Evolutionary conservation across 2,888 invertebrate genomes (phyloP).

Genomic region (Allygus modestus): DNA sequence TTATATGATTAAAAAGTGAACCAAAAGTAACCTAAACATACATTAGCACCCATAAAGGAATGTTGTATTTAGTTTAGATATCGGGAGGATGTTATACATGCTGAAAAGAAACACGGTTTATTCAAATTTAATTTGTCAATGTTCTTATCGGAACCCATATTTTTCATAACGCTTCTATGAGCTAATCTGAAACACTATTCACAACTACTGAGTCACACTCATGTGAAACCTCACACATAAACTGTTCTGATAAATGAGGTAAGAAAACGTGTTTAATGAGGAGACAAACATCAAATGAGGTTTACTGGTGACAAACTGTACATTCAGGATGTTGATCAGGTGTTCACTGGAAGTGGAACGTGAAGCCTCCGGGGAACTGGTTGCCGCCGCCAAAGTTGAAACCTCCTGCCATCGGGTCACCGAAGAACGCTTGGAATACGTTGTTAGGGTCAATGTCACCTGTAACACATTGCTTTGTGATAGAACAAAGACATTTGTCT

Average conservation of each 20-base stretch:
- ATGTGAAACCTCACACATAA: background rate
- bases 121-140: too few relatives aligned
- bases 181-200: background rate
- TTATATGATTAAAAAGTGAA: too few relatives aligned
- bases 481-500: too few relatives aligned
- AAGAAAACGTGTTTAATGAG: background rate
- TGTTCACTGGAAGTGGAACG: slow-evolving; percentile 83
- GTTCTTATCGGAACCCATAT: background rate
- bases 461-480: slow-evolving; percentile 74
- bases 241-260: background rate
- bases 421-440: slow-evolving; percentile 92
- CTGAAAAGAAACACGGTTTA: too few relatives aligned
- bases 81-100: too few relatives aligned
- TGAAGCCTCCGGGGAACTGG: slow-evolving; percentile 80
- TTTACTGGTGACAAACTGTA: background rate
- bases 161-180: background rate
- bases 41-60: background rate
- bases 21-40: background rate
- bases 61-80: too few relatives aligned
- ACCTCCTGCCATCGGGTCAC: slow-evolving; percentile 77
- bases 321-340: background rate
- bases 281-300: slow-evolving; percentile 7
- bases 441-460: slow-evolving; percentile 87
- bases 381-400: slow-evolving; percentile 74
- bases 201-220: background rate